Evolutionary conservation across 2,888 invertebrate genomes (phyloP), one percentile per base, ranked within the genome.

Genomic region (Crioceris asparagi): DNA sequence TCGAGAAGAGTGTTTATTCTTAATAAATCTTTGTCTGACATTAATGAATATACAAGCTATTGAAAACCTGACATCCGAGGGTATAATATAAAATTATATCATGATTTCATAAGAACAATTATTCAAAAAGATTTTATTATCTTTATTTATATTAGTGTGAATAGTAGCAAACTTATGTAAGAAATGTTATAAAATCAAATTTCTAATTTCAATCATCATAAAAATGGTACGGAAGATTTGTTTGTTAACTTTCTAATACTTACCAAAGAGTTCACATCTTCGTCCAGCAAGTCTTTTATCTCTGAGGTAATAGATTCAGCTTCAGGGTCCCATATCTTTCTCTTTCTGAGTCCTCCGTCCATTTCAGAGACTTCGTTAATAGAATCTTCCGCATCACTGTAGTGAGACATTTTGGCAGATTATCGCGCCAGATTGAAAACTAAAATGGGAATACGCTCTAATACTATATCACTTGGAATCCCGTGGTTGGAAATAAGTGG

Each of bases 321-420:
- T 31, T 67, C 67, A 3, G 61, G 60, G 42, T 65, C 66, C 66
- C 66, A 66, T 12, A 60, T 46, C 42, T 56, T 60, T 15, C 65
- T 43, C 44, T 56, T 60, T 29, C 66, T 48, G 26, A 63, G 46
- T 11, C 63, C 41, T n/a, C 55, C 54, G 27, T 55, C 53, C 6
- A 56, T 39, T 17, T 58, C 57, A 8, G 58, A 55, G 35, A 61
- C 46, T n/a, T 57, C 55, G 32, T 45, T 54, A 15, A 58, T 50
- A 6, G 62, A 60, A 38, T 64, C 64, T 44, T 65, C 66, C 7
- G 64, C 64, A 48, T 66, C 65, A 42, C 64, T 65, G 43, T 64
- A 66, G 54, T 65, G 62, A 38, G 64, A 65, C 62, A 64, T 64
- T n/a, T n/a, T n/a, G n/a, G n/a, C n/a, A n/a, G n/a, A n/a, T n/a